These are phyloP conservation scores for Porites divaricata DNA, from an alignment of 92 coral and sea anemone species.

Conservation along the genomic window DNA sequence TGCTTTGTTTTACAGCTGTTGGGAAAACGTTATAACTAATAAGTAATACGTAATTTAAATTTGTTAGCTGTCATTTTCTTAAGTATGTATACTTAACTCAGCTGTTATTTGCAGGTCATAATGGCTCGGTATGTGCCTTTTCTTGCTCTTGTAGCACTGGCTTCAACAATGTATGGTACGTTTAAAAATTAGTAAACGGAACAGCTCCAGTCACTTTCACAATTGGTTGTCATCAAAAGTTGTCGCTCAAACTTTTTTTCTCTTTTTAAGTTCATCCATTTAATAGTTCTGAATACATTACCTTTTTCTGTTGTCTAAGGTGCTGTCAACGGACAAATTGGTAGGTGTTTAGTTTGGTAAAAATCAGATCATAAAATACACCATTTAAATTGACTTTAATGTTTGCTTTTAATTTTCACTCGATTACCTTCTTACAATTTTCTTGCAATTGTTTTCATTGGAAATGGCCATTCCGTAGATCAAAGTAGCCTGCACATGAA, in stretches of 20 bases:
- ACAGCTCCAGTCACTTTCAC: background rate
- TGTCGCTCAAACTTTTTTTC: no score
- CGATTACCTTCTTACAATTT: no score
- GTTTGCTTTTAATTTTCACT: background rate
- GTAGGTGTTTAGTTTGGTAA: background rate
- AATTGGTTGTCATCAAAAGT: background rate
- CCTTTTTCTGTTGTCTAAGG: background rate
- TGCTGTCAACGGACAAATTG: slow-evolving; percentile 10
- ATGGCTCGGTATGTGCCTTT: background rate
- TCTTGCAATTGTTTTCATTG: no score
- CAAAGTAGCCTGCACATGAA: no score
- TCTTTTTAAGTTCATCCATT: no score
- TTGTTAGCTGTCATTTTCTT: no score
- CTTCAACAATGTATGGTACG: slow-evolving; percentile 16
- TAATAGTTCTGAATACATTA: no score
- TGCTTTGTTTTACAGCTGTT: no score
- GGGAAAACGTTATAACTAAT: no score
- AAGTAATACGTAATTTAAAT: no score
- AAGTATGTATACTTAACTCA: no score
- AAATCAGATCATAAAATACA: background rate
- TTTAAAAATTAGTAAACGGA: background rate
- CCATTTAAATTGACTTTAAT: background rate
- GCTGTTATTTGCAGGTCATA: background rate
- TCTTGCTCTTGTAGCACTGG: slow-evolving; percentile 3
- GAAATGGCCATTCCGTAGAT: no score